Evolutionary conservation across 2,113 vertebrate genomes (phyloP).

Genomic region (Scopus umbretta): DNA sequence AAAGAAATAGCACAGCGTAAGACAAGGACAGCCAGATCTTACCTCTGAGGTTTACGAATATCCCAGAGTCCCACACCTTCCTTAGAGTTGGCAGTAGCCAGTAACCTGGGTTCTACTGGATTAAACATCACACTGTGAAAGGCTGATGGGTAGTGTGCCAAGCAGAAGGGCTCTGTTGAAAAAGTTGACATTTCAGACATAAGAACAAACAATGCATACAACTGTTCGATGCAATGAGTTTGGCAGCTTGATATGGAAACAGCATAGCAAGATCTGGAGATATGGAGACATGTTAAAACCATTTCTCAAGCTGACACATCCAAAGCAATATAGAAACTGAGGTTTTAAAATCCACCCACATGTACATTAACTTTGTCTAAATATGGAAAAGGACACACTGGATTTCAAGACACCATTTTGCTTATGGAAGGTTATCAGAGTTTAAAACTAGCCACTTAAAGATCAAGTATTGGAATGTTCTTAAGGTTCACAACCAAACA

Average conservation of each 20-base stretch:
- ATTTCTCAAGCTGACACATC: background rate
- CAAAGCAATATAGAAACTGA: background rate
- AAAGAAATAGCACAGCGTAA: background rate
- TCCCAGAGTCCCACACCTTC: slow-evolving; percentile 98
- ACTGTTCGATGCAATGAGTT: background rate
- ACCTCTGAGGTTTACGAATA: slow-evolving; percentile 98
- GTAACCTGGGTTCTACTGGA: slow-evolving; percentile 91
- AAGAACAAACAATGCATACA: background rate
- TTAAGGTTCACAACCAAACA: background rate
- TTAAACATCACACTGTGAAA: slow-evolving; percentile 99
- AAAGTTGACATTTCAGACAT: slow-evolving; percentile 17
- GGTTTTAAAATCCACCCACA: background rate
- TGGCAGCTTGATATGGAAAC: background rate
- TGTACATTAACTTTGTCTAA: background rate
- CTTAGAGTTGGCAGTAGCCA: slow-evolving; percentile 98
- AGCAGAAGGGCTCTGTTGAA: slow-evolving; percentile 91
- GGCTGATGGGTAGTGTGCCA: slow-evolving; percentile 97
- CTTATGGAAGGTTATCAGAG: background rate
- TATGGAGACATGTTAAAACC: background rate
- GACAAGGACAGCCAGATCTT: background rate
- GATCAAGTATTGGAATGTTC: background rate
- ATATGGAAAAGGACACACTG: background rate
- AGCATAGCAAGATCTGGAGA: slow-evolving; percentile 19
- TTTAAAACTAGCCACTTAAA: background rate
- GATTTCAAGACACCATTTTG: background rate